Base-by-base conservation (phyloP, 1,140 invertebrate genomes). In the Teleopsis dalmanni region DNA sequence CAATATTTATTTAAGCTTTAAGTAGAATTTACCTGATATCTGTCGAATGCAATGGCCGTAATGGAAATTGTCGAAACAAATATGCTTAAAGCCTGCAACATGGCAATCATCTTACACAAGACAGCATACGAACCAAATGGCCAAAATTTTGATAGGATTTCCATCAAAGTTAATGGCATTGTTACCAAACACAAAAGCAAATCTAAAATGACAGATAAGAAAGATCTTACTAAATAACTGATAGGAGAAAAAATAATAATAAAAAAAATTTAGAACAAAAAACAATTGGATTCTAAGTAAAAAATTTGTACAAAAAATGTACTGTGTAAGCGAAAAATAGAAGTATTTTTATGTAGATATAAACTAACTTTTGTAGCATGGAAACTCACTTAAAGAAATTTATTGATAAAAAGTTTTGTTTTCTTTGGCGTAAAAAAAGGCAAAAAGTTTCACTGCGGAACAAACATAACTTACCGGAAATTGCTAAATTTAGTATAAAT, bases 21-120 rank as follows among this genome's bases (percentile, higher is more conserved):
- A n/a, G n/a, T n/a, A n/a, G n/a, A 16, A 59, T 63, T 68, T 67
- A 82, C 81, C 75, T 82, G 82, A 73, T 81, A 83, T 73, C 79
- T 77, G 72, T 93, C 90, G 55, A 93, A 76, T 16, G 90, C 88
- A 49, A 93, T 93, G 4, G 88, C 88, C 2, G 87, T 89, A 54
- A 93, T 94, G 51, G 87, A 89, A 54, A 93, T 87, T 10, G 88
- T 91, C 1, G 88, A 91, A 0, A 92, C 89, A 61, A 90, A 94
- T 50, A 91, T 87, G 54, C 86, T 90, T 27, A 84, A 87, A 4
- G 87, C 88, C 64, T 91, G 87, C 18, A 91, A 77, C 46, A 84
- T 82, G 4, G 83, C 84, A 45, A 87, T 81, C 48, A 88, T 78
- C 72, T 91, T 91, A 68, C 90, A 94, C 26, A 85, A 64, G 48